Evolutionary conservation across 2,888 invertebrate genomes (phyloP), one percentile per base, ranked within the genome.

Genomic region (Xestia ashworthii): DNA sequence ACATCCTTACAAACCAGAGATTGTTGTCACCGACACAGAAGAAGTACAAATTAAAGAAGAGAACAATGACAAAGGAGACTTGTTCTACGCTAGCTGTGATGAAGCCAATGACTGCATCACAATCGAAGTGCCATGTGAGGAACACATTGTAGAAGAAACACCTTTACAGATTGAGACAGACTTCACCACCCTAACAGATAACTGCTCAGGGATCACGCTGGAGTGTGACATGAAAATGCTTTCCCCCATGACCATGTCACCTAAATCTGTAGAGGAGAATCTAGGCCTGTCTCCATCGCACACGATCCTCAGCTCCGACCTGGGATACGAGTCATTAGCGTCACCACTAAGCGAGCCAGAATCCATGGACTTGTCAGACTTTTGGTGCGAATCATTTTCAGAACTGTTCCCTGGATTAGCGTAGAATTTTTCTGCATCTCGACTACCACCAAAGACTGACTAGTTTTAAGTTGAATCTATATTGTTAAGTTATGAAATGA

Each of bases 331-430:
- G 89, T 97, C 97, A 48, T 88, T 97, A 65, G 93, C 95, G 0
- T 97, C 97, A 53, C 97, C 97, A 0, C 92, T 96, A 78, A 97
- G 97, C 89, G 97, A 97, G 85, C 90, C 94, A 0, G 96, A 95
- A 76, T 94, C 95, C 38, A 95, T 96, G 93, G 95, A 96, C 91
- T 92, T 97, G 82, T 95, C 98, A 91, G 98, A 98, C 91, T 96
- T 98, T 90, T 98, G 98, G 98, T 98, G 98, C 91, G 98, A 97
- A 91, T 98, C 98, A 88, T 97, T 98, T 89, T 97, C 98, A 81
- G 98, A 98, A 94, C 94, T 98, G 87, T 98, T 98, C 94, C 98
- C 98, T 58, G 97, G 97, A 82, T 95, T 98, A 90, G 97, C 98
- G 74, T 98, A 97, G 83, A 84, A 83, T 90, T 80, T 87, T 90